phyloP scores from a whole-genome alignment of 2,113 vertebrate species.

The Pagrus major region DNA sequence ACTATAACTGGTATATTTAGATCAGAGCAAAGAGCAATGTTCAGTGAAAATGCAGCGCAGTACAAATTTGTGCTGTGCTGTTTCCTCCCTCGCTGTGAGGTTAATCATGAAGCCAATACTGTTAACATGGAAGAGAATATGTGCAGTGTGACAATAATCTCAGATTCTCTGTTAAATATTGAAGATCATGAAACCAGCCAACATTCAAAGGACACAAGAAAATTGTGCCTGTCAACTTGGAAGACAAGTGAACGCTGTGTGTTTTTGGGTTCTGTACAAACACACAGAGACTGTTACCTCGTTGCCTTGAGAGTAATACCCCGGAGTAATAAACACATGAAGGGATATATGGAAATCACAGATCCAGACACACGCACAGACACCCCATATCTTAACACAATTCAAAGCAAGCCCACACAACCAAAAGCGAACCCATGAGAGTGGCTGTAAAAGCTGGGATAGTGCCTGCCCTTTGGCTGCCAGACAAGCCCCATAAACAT shows the following conservation, averaged over 20 bases:
- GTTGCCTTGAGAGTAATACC: neutral
- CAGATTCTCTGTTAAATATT: neutral
- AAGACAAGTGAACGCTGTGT: conserved; percentile 7
- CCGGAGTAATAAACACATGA: conserved; percentile 14
- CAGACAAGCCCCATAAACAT: conserved; percentile 78
- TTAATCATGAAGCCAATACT: conserved; percentile 51
- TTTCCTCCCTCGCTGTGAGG: conserved; percentile 24
- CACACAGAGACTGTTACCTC: neutral
- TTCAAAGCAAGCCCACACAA: conserved; percentile 47
- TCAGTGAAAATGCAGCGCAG: conserved; percentile 39
- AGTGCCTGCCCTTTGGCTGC: conserved; percentile 71
- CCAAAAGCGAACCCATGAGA: conserved; percentile 49
- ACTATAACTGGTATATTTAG: conserved; percentile 25
- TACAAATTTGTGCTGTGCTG: conserved; percentile 18
- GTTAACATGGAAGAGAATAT: neutral
- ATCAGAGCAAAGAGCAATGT: conserved; percentile 56
- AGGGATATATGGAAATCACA: conserved; percentile 26
- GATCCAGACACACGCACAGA: conserved; percentile 29
- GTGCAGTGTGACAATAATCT: neutral
- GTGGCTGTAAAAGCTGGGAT: conserved; percentile 65
- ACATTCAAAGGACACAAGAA: neutral
- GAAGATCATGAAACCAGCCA: conserved; percentile 4
- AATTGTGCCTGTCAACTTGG: conserved; percentile 2
- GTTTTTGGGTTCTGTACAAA: conserved; percentile 7
- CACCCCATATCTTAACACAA: conserved; percentile 33